These are phyloP conservation scores for Mythimna ferrago DNA, from an alignment of 2,888 invertebrate genomes.

Conservation along the genomic window DNA sequence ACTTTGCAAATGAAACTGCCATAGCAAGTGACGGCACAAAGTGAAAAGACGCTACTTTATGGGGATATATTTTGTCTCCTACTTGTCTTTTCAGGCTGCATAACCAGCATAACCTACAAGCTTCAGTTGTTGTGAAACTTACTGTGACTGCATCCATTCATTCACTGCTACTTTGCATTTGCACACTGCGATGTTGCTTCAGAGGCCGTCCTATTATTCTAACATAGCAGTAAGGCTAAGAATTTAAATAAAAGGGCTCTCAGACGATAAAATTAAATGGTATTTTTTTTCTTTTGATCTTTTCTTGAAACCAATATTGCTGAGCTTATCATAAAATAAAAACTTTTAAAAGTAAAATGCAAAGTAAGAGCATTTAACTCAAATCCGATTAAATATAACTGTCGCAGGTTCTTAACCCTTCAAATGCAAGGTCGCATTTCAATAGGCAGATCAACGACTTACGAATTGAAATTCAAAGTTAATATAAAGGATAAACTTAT, in stretches of 20 bases:
- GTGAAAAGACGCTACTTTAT: constrained; percentile 20
- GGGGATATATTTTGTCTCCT: constrained; percentile 18
- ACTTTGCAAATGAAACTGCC: constrained; percentile 50
- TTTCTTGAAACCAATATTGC: background rate
- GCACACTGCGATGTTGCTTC: constrained; percentile 22
- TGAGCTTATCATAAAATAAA: background rate
- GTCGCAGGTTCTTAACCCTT: background rate
- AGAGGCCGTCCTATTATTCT: constrained; percentile 10
- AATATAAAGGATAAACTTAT: constrained; percentile 37
- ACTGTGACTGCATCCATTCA: constrained; percentile 52
- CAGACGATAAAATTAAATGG: background rate
- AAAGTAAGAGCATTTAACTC: background rate
- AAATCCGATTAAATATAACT: constrained; percentile 4
- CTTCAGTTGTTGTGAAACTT: constrained; percentile 51
- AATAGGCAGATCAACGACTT: constrained; percentile 22
- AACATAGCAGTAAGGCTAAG: constrained; percentile 11
- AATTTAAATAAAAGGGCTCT: constrained; percentile 5
- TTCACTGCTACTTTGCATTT: constrained; percentile 39
- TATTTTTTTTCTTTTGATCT: constrained; percentile 13
- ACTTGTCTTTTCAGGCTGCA: constrained; percentile 35
- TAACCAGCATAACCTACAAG: constrained; percentile 41
- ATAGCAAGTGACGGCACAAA: constrained; percentile 27
- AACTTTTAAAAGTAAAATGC: constrained; percentile 11
- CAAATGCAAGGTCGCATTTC: constrained; percentile 27
- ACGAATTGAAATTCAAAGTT: constrained; percentile 21